Evolutionary conservation across 1,140 invertebrate genomes (phyloP).

Genomic region (Pteromalus puparum): DNA sequence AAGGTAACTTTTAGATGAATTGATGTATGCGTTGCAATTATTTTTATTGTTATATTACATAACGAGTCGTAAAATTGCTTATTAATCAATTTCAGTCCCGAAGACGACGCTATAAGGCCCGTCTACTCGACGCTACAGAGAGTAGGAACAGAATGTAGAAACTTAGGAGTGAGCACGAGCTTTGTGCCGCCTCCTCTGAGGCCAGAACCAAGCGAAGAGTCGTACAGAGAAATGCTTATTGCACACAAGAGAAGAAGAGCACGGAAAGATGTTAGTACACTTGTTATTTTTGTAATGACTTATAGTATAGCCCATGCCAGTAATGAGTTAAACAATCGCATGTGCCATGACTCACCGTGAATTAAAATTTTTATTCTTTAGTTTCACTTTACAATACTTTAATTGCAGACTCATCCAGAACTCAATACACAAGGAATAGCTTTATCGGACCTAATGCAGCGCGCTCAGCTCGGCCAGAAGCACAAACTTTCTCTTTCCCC

Average conservation of each 20-base stretch:
- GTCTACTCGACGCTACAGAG: conserved; percentile 75
- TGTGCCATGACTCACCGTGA: conserved; percentile 54
- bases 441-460: conserved; percentile 77
- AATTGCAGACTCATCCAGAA: conserved; percentile 76
- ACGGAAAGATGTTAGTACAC: conserved; percentile 75
- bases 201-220: conserved; percentile 80
- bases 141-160: conserved; percentile 74
- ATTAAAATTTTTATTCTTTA: conserved; percentile 35
- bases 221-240: conserved; percentile 80
- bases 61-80: background rate
- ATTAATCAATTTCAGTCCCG: conserved; percentile 50
- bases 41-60: no score
- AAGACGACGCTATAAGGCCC: conserved; percentile 70
- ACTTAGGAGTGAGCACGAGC: conserved; percentile 38
- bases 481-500: conserved; percentile 66
- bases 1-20: background rate
- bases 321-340: conserved; percentile 34
- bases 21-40: no score
- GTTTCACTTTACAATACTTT: background rate
- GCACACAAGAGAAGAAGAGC: conserved; percentile 80
- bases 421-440: conserved; percentile 78
- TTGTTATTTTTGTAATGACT: conserved; percentile 33
- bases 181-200: conserved; percentile 60
- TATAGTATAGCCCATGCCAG: no score
- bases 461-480: conserved; percentile 74